Evolutionary conservation across 1,140 invertebrate genomes (phyloP), one percentile per base, ranked within the genome.

Genomic region (Odontomachus brunneus): DNA sequence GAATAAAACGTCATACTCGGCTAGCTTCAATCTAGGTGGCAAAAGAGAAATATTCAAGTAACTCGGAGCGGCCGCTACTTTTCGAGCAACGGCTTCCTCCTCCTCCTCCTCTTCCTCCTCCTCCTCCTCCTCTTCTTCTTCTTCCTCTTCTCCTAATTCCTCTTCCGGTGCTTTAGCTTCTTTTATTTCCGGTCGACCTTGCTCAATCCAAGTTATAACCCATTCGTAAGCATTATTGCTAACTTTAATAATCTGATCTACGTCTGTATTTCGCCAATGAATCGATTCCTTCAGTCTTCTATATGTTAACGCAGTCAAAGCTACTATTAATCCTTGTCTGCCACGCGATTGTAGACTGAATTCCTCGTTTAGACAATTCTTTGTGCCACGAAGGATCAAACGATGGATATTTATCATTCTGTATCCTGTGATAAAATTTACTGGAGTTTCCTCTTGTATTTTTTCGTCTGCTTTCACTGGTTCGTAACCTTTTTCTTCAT

Each of bases 241-340:
- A 9, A 78, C 24, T 14, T 90, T 75, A 15, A 94, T 53, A 7
- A 94, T 85, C 26, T 92, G 82, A 84, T 94, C 89, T 0, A 94
- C 15, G 22, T 93, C 90, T 3, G 67, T 26, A 60, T 80, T 91
- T 48, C 81, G 74, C 93, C 93, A 94, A 0, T 74, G 26, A 0
- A 44, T 74, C 7, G 90, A 67, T 15, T 87, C 15, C 7, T 90
- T 92, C 3, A 91, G 33, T 81, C 82, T 91, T 2, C 86, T 89
- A 15, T 89, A 85, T 1, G 87, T 57, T 5, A 94, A 62, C 0
- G 85, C 90, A 0, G 82, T 83, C 17, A 93, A 49, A 4, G 89
- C 90, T 0, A 89, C 80, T 19, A 90, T 75, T 17, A 92, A 67
- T 38, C 92, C 92, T 67, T 93, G 92, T 24, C 84, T 86, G 2